Base-by-base conservation (phyloP, 1,140 invertebrate genomes). In the Papilio dardanus region DNA sequence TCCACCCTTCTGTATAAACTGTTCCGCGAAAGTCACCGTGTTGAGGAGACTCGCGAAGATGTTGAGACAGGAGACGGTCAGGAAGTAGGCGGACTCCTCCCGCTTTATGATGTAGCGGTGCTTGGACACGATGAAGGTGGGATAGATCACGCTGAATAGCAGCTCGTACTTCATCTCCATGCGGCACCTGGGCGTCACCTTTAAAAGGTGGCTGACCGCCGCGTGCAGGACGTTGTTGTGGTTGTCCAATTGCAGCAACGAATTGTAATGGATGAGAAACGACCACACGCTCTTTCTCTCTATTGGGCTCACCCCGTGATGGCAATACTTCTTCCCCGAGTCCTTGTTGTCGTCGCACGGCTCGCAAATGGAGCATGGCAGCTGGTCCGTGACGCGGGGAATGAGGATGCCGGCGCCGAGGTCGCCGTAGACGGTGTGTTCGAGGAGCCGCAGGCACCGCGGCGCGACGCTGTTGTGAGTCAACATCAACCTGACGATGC, bases 51-150 rank as follows among this genome's bases (percentile, higher is more conserved):
- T 94, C 0, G 95, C 93, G 73, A 96, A 95, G 1, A 95, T 93
- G 3, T 95, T 95, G 1, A 96, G 82, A 58, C 95, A 96, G 0
- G 95, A 95, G 12, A 94, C 93, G 3, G 95, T 92, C 0, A 95
- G 84, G 81, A 95, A 96, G 62, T 95, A 95, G 0, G 94, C 92
- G 0, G 89, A 85, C 4, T 93, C 88, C n/a, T 91, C 93, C 21
- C 83, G 78, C 14, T 89, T 89, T 50, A 94, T 86, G 4, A 86
- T 80, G 75, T 93, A 95, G 65, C 86, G 79, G 50, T 92, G 89
- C 78, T 95, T 95, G 0, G 94, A 92, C 10, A 93, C 94, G 7
- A 95, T 85, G 79, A 96, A 96, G 0, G 94, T 94, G 0, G 95
- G 95, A 79, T 95, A 95, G 76, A 96, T 94, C 0, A 96, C 94